Percentiles rank a stretch among this genome's conserved stretches.
Conservation (phyloP, 2,113 vertebrate genomes). For the Python bivittatus region DNA sequence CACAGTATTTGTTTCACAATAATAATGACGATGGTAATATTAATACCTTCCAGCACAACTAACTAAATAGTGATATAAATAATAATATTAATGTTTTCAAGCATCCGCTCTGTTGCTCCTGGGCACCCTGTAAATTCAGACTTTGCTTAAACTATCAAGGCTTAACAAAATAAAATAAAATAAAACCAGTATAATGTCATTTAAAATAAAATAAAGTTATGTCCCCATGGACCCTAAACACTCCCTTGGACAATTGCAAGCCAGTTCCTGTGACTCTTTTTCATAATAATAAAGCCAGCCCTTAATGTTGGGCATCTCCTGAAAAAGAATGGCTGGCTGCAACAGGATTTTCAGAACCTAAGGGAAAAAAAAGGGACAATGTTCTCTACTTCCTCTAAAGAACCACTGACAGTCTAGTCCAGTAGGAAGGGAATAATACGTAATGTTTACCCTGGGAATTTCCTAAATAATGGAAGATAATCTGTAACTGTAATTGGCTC, state of each 20-base stretch:
- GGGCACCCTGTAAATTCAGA: constrained; percentile 65
- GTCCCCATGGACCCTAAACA: neutral
- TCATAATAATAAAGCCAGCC: rapidly evolving
- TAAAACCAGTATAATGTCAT: constrained; percentile 48
- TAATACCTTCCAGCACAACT: constrained; percentile 69
- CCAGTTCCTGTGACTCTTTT: neutral
- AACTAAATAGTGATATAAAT: constrained; percentile 75
- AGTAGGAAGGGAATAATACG: neutral
- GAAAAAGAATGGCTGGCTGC: neutral
- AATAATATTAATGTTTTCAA: constrained; percentile 69
- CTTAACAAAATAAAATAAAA: constrained; percentile 43
- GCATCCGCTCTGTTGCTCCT: constrained; percentile 64
- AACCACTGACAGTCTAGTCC: neutral
- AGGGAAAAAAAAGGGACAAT: too few relatives aligned
- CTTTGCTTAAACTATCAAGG: constrained; percentile 65
- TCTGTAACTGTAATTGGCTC: neutral
- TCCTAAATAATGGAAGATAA: neutral
- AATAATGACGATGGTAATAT: constrained; percentile 67
- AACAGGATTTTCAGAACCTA: neutral
- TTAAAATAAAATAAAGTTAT: constrained; percentile 10
- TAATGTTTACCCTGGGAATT: neutral
- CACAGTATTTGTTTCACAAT: constrained; percentile 63
- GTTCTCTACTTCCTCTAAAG: neutral
- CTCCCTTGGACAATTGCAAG: neutral
- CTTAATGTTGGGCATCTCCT: neutral